Evolutionary conservation across 1,140 invertebrate genomes (phyloP), one percentile per base, ranked within the genome.

Genomic region (Brachionus sp.): DNA sequence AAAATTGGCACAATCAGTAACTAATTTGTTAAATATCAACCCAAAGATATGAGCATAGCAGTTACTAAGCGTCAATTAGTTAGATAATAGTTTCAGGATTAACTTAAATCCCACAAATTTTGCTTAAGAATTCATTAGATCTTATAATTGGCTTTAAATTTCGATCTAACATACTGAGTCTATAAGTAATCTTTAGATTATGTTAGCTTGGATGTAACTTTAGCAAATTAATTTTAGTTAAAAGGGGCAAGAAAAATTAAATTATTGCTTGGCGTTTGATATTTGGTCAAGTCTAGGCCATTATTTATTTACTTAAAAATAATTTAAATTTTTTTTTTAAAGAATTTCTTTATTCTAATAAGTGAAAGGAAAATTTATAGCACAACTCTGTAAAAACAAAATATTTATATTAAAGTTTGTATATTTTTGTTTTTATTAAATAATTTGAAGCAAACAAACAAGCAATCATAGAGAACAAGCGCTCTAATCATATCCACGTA

Each of bases 391-490:
- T 70, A 70, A 70, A 70, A 70, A 70, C 29, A 70, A 70, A 37
- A 70, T 70, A 37, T 66, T 66, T 33, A 37, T 66, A 33, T 66
- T 33, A 1, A 10, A 66, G 33, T 66, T 66, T 66, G 64, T 66
- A 66, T 66, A 66, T 66, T 66, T 62, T 66, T 66, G 25, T 66
- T 66, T 66, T 33, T 66, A 57, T 66, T 66, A 70, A 37, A 37
- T 39, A 70, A 39, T 37, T 70, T 70, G 33, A 70, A 70, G 66
- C 13, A 70, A 70, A 70, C 37, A 70, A 70, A 70, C 66, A 70
- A 70, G n/a, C 35, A 33, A 39, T 16, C 9, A 42, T 37, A 57
- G 4, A 37, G 29, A 37, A n/a, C 29, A 5, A 66, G 13, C 29
- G 64, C 64, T 66, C n/a, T 57, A 57, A 7, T 57, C 50, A 57